Conservation (phyloP, 2,113 vertebrate genomes). For the Canis aureus region DNA sequence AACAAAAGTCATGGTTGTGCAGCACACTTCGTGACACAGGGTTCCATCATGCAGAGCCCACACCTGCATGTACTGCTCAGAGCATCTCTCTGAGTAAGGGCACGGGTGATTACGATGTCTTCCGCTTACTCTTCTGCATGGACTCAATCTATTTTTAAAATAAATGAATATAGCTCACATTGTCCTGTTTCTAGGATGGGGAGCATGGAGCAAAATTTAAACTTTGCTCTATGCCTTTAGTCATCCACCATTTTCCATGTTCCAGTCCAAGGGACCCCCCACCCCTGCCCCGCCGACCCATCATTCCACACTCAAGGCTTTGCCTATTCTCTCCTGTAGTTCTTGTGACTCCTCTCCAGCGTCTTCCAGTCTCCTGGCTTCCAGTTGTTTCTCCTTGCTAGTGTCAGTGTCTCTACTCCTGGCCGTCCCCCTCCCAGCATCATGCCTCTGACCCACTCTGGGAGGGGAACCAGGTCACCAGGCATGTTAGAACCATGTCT, state of each 20-base stretch:
- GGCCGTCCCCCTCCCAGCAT: accelerated
- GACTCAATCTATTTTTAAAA: not conserved
- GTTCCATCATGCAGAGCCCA: not conserved
- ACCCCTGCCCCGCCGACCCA: not conserved
- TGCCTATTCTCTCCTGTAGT: not conserved
- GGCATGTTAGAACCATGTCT: too few relatives aligned
- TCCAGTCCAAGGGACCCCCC: not conserved
- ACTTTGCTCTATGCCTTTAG: not conserved
- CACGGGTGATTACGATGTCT: not conserved
- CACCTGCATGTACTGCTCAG: not conserved
- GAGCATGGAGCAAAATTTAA: not conserved
- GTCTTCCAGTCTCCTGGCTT: not conserved
- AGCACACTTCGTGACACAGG: not conserved
- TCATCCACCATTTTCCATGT: not conserved
- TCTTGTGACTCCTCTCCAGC: not conserved
- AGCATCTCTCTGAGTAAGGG: not conserved
- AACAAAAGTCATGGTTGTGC: not conserved
- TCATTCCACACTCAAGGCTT: not conserved
- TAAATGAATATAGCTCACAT: not conserved
- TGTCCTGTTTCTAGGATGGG: not conserved
- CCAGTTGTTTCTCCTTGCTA: not conserved
- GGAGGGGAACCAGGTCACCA: accelerated
- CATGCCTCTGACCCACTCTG: not conserved
- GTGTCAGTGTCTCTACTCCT: not conserved
- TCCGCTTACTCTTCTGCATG: not conserved